Percentiles rank a stretch among this genome's conserved stretches.
Evolutionary conservation across 2,113 vertebrate species (phyloP).

Genomic region (Drymodes brunneopygia): DNA sequence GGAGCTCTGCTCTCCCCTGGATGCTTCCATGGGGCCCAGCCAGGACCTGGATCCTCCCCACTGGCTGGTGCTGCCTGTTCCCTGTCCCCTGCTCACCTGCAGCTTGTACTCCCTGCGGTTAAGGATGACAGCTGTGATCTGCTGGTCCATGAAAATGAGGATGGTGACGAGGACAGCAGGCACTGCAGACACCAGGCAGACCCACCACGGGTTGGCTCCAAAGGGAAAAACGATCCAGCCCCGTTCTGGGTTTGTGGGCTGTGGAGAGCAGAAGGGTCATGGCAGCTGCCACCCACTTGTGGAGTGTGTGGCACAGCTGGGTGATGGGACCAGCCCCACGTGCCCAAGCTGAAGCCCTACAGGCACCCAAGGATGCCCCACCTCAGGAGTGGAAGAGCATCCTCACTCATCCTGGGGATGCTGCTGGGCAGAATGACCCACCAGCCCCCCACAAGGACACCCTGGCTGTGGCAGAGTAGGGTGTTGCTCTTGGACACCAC

Average conservation of each 20-base stretch:
- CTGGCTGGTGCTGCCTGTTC: neutral
- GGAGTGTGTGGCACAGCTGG: fast-evolving
- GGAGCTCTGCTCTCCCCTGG: neutral
- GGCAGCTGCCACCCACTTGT: neutral
- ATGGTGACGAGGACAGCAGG: slow-evolving; percentile 77
- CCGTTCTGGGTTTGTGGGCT: slow-evolving; percentile 68
- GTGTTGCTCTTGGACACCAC: neutral
- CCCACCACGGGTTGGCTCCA: slow-evolving; percentile 77
- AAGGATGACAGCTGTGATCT: slow-evolving; percentile 81
- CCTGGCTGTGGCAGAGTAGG: neutral
- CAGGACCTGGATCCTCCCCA: neutral
- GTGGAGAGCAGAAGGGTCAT: neutral
- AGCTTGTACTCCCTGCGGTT: slow-evolving; percentile 76
- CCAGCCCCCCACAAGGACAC: neutral
- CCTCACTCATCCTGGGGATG: neutral
- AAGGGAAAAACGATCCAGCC: slow-evolving; percentile 75
- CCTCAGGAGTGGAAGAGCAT: neutral
- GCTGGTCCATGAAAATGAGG: slow-evolving; percentile 84
- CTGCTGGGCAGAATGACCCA: neutral
- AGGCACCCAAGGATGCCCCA: neutral
- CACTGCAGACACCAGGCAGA: slow-evolving; percentile 63
- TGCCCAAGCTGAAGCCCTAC: neutral
- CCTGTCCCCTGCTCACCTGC: slow-evolving; percentile 48
- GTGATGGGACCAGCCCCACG: neutral
- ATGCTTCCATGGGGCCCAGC: neutral